Evolutionary conservation across 2,113 vertebrate genomes (phyloP).

Genomic region (Regulus satrapa): DNA sequence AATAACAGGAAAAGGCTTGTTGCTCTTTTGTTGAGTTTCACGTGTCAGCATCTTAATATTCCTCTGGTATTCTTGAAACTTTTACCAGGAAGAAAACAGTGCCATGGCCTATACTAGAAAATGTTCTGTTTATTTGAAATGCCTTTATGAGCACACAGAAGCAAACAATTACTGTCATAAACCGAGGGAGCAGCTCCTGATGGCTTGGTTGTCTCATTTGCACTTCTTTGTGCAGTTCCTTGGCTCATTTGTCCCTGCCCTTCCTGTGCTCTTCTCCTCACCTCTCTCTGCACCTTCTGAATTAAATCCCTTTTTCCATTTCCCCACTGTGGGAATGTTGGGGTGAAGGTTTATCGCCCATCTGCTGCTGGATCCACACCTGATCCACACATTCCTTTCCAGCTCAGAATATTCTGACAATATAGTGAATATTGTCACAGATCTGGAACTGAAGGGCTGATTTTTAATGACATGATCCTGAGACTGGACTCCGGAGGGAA

Average conservation of each 20-base stretch:
- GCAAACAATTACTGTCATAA: slow-evolving; percentile 46
- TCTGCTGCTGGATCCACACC: background rate
- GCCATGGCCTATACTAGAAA: slow-evolving; percentile 72
- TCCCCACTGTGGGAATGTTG: background rate
- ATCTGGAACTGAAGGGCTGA: background rate
- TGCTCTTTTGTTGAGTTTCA: slow-evolving; percentile 76
- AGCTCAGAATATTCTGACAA: background rate
- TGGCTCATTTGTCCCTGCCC: background rate
- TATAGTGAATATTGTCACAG: background rate
- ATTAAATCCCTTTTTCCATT: background rate
- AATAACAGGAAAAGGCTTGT: slow-evolving; percentile 81
- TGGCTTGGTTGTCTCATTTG: background rate
- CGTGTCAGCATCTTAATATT: slow-evolving; percentile 77
- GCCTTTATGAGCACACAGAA: slow-evolving; percentile 64
- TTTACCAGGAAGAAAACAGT: slow-evolving; percentile 74
- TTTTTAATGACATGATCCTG: background rate
- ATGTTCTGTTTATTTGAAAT: slow-evolving; percentile 70
- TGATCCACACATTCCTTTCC: background rate
- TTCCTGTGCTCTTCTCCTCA: background rate
- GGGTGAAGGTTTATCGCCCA: background rate
- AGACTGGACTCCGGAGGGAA: background rate
- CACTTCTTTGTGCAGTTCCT: background rate
- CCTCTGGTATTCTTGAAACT: slow-evolving; percentile 69
- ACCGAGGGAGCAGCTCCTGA: background rate
- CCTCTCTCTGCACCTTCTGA: background rate